A percentile compares a stretch with the other conserved stretches of the same genome.
These are phyloP conservation scores for Clytia hemisphaerica DNA, from an alignment of 30 jellyfish, hydroid and myxozoan species.

Conservation along the genomic window DNA sequence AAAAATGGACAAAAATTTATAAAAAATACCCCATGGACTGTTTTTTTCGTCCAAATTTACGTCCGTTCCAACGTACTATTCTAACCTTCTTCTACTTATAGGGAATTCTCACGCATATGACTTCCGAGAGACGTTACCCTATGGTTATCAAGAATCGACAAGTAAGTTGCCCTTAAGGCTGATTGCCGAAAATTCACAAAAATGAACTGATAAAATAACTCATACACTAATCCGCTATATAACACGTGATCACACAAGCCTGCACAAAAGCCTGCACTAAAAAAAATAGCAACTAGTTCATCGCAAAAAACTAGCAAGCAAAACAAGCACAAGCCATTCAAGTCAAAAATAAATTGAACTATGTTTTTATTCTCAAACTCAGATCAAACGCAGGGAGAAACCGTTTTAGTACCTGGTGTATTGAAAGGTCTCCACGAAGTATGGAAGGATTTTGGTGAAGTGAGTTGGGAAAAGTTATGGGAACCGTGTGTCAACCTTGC, in stretches of 20 bases:
- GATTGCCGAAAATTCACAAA: too few species aligned
- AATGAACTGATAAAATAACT: too few species aligned
- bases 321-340: neutral
- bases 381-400: conserved; percentile 98
- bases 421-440: conserved; percentile 88
- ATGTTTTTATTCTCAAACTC: neutral
- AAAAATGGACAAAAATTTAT: neutral
- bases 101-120: conserved; percentile 82
- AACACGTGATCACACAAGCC: too few species aligned
- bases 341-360: too few species aligned
- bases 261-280: too few species aligned
- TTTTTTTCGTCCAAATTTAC: too few species aligned
- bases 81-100: neutral
- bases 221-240: too few species aligned
- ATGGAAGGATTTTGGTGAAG: conserved; percentile 81
- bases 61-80: too few species aligned
- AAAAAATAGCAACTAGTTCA: too few species aligned
- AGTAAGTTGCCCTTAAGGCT: too few species aligned
- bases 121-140: conserved; percentile 89
- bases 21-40: too few species aligned
- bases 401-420: conserved; percentile 98
- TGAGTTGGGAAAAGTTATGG: conserved; percentile 82
- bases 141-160: conserved; percentile 63
- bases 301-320: too few species aligned
- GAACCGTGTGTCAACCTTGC: conserved; percentile 85